Evolutionary conservation across 2,888 invertebrate genomes (phyloP).

Genomic region (Pardosa pseudoannulata): DNA sequence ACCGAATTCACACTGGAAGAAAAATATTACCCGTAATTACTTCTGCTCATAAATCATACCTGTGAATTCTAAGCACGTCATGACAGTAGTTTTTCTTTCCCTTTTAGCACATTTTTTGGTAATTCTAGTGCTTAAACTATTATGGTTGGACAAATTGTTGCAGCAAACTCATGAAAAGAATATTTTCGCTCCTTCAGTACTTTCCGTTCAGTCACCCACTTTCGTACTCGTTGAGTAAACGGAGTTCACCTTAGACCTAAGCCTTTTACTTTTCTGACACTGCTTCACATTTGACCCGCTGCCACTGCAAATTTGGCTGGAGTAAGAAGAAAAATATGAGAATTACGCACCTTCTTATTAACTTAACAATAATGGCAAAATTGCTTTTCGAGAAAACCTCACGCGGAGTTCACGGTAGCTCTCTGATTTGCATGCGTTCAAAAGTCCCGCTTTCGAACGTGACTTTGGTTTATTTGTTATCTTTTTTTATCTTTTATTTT

Average conservation of each 20-base stretch:
- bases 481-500: background rate
- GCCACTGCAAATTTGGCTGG: background rate
- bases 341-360: slow-evolving; percentile 5
- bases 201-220: no score
- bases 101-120: no score
- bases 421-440: background rate
- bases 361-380: background rate
- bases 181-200: no score
- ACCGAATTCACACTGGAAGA: no score
- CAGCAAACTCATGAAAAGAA: no score
- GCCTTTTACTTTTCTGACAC: background rate
- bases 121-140: no score
- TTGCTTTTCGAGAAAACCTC: background rate
- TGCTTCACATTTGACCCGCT: background rate
- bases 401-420: background rate
- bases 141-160: no score
- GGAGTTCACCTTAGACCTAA: background rate
- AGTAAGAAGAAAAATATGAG: background rate
- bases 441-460: background rate
- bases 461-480: background rate
- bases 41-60: no score
- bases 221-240: no score
- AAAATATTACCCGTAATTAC: no score
- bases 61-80: no score
- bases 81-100: no score